Evolutionary conservation across 92 coral and sea anemone species (phyloP).

Genomic region (Porites rus): DNA sequence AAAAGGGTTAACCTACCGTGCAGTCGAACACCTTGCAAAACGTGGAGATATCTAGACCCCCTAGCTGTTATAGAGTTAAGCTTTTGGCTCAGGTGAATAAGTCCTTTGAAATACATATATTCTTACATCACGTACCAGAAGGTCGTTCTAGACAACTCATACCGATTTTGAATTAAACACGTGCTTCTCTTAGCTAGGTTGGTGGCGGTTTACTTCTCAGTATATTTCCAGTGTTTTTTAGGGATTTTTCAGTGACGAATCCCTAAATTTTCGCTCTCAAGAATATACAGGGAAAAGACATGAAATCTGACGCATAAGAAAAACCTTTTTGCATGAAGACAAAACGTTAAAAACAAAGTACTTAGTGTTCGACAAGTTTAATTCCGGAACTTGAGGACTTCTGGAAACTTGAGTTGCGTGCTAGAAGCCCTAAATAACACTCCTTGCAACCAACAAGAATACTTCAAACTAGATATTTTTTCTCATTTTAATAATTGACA

Average conservation of each 20-base stretch:
- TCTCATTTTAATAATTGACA: background rate
- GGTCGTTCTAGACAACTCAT: background rate
- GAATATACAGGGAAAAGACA: no score
- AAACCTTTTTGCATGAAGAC: no score
- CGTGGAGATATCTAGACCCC: slow-evolving; percentile 33
- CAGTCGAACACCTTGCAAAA: background rate
- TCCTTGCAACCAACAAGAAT: background rate
- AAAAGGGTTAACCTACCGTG: background rate
- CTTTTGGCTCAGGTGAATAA: background rate
- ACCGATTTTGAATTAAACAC: background rate
- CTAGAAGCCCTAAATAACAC: background rate
- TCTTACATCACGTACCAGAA: slow-evolving; percentile 7
- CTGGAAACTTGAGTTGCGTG: background rate
- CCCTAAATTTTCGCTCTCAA: no score
- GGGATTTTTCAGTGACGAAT: no score
- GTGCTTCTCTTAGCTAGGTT: no score
- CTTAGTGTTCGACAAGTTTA: background rate
- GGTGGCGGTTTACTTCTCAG: no score
- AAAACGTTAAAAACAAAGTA: background rate
- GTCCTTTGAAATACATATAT: background rate
- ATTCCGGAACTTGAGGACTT: background rate
- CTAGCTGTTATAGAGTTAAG: background rate
- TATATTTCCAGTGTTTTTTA: no score
- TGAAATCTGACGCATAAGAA: no score
- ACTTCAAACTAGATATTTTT: background rate